These are phyloP conservation scores for Fabriciana adippe DNA, from an alignment of 2,888 invertebrate species.

Conservation along the genomic window DNA sequence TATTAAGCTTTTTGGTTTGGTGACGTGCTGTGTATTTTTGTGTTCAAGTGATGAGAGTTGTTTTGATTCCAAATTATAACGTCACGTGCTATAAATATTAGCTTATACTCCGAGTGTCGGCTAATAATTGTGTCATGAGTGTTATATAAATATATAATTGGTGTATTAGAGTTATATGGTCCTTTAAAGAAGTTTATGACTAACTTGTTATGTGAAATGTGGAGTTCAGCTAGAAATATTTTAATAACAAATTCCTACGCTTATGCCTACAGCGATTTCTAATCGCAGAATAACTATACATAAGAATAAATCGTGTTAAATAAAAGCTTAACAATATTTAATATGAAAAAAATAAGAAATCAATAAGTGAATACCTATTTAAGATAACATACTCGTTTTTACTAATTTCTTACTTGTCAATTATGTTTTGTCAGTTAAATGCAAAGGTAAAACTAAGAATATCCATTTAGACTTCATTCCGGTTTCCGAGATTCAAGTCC, in stretches of 20 bases:
- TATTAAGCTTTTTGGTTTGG: neutral
- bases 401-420: slow-evolving; percentile 18
- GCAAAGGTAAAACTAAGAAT: slow-evolving; percentile 30
- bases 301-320: too few species aligned
- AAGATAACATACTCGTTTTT: too few species aligned
- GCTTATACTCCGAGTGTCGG: neutral
- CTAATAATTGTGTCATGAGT: slow-evolving; percentile 4
- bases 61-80: slow-evolving; percentile 12
- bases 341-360: too few species aligned
- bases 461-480: slow-evolving; percentile 32
- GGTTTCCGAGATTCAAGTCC: slow-evolving; percentile 38
- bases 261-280: too few species aligned
- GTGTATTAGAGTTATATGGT: neutral
- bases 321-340: too few species aligned
- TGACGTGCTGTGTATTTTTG: slow-evolving; percentile 10
- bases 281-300: too few species aligned
- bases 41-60: slow-evolving; percentile 10
- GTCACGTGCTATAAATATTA: slow-evolving; percentile 22
- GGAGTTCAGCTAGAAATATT: too few species aligned
- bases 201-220: too few species aligned
- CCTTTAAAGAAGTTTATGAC: too few species aligned
- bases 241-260: too few species aligned
- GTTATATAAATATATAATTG: neutral
- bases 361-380: too few species aligned
- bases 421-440: slow-evolving; percentile 31